Base-by-base conservation (phyloP, 1,140 invertebrate species). In the Oreohelix idahoensis region DNA sequence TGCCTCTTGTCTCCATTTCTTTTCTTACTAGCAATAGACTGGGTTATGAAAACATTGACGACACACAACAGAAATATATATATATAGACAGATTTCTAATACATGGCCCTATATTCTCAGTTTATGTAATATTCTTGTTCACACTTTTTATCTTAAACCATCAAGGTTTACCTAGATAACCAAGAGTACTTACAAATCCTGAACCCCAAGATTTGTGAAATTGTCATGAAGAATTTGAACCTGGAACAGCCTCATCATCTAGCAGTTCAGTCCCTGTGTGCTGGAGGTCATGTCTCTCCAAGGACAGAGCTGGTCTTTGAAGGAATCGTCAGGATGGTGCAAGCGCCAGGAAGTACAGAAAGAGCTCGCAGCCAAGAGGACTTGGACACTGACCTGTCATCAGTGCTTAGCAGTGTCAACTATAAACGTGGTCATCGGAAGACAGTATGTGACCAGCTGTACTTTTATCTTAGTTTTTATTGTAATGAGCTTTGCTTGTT, bases 111-210 rank as follows among this genome's bases (percentile, higher is more conserved):
- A n/a, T n/a, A n/a, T n/a, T n/a, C n/a, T n/a, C n/a, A n/a, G n/a
- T n/a, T n/a, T n/a, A n/a, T n/a, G n/a, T n/a, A n/a, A n/a, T n/a
- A n/a, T n/a, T n/a, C n/a, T n/a, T n/a, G n/a, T n/a, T n/a, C n/a
- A n/a, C n/a, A n/a, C n/a, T n/a, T n/a, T n/a, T n/a, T n/a, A n/a
- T n/a, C n/a, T n/a, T n/a, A 8, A 15, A 5, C 15, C 53, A 20
- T 58, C 11, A 83, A 90, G 89, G 88, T 90, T 39, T 89, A 85
- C 79, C 53, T 90, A 58, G 85, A 90, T 82, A 89, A 89, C 17
- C 84, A 84, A 26, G 78, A 86, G 26, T 85, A 84, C 39, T 81
- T 87, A 53, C 86, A 88, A 77, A 70, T 86, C 0, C 83, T 75
- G n/a, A 89, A 83, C 76, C 83, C 89, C 23, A 86, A 87, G 38